These are phyloP conservation scores for Epinotia demarniana DNA, from an alignment of 2,888 invertebrate species.

Conservation along the genomic window DNA sequence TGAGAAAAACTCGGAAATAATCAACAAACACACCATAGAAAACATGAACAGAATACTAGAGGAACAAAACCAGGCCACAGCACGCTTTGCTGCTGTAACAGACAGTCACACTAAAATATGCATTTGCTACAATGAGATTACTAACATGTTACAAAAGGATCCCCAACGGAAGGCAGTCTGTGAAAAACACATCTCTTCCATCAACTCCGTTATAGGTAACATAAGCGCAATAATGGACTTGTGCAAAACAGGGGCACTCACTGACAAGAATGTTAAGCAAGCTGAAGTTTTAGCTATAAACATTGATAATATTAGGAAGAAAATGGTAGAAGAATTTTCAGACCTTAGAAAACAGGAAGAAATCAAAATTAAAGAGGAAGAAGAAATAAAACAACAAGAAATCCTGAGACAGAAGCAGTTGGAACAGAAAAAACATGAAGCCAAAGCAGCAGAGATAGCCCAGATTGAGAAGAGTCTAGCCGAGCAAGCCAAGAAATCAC, in stretches of 20 bases:
- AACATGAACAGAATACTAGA: conserved; percentile 81
- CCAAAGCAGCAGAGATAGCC: conserved; percentile 51
- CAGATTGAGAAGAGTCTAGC: conserved; percentile 52
- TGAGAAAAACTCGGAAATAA: conserved; percentile 78
- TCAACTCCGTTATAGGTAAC: conserved; percentile 71
- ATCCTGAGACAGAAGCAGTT: conserved; percentile 59
- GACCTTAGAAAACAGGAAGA: conserved; percentile 60
- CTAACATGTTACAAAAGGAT: conserved; percentile 74
- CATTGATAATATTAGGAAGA: conserved; percentile 77
- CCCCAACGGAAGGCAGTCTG: conserved; percentile 70
- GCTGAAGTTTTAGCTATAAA: conserved; percentile 80
- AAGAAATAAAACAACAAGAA: conserved; percentile 54
- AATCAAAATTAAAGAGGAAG: conserved; percentile 59
- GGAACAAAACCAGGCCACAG: conserved; percentile 77
- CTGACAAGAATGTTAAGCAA: conserved; percentile 82
- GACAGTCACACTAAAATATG: conserved; percentile 84
- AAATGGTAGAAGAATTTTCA: conserved; percentile 71
- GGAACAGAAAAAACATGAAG: conserved; percentile 63
- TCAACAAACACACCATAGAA: conserved; percentile 73
- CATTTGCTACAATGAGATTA: conserved; percentile 83
- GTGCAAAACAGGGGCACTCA: conserved; percentile 72
- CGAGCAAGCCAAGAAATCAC: conserved; percentile 53
- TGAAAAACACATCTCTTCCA: conserved; percentile 71
- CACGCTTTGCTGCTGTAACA: conserved; percentile 82
- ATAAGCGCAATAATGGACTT: conserved; percentile 77